Evolutionary conservation across 35 echinoderm and acorn worm species (phyloP).

Genomic region (Ophioderma brevispina): DNA sequence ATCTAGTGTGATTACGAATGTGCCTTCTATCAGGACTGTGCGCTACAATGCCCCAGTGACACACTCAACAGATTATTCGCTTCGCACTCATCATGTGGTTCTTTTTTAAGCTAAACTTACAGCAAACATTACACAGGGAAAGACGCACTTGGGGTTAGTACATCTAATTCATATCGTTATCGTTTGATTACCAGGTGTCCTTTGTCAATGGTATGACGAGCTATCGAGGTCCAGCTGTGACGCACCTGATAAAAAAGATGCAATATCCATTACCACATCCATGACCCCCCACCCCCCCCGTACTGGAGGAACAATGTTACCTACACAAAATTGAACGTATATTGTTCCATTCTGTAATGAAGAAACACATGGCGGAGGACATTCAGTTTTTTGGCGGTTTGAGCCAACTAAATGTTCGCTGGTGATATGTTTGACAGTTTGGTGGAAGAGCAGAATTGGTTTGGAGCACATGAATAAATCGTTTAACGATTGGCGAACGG

Average conservation of each 20-base stretch:
- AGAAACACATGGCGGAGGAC: neutral
- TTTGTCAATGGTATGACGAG: neutral
- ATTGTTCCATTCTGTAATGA: slow-evolving; percentile 16
- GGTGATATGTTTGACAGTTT: neutral
- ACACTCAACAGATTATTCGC: too few relatives aligned
- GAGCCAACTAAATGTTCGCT: neutral
- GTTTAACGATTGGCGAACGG: neutral
- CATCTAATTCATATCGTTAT: neutral
- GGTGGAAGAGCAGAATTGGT: neutral
- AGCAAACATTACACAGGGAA: too few relatives aligned
- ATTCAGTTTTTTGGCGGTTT: neutral
- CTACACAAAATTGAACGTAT: slow-evolving; percentile 8
- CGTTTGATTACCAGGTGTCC: neutral
- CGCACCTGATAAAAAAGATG: neutral
- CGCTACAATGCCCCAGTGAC: neutral
- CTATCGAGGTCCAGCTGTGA: neutral
- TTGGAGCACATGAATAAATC: neutral
- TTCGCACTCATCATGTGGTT: too few relatives aligned
- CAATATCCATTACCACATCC: neutral
- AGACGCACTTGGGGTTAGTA: too few relatives aligned
- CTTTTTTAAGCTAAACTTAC: too few relatives aligned
- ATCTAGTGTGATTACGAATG: neutral
- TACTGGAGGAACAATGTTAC: neutral
- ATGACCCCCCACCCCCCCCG: too few relatives aligned
- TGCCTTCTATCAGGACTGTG: neutral